Percentiles rank a stretch among this genome's conserved stretches.
Conservation (phyloP, 2,888 invertebrate genomes). For the Spisula subtruncata region DNA sequence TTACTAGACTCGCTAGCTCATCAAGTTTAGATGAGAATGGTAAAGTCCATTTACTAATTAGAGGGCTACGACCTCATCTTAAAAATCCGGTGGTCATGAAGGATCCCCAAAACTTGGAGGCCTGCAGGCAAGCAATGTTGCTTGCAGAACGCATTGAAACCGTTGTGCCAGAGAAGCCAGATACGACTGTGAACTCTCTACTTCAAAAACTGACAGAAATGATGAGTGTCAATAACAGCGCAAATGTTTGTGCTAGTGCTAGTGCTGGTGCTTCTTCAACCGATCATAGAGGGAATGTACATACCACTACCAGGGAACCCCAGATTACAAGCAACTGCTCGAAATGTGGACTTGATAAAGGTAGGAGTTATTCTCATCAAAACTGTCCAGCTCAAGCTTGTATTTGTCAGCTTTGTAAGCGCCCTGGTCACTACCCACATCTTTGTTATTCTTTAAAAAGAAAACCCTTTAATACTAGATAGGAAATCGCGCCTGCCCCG, state of each 20-base stretch:
- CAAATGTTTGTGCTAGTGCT: not conserved
- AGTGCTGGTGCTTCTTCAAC: not conserved
- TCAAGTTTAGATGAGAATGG: not conserved
- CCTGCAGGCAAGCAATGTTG: too few species aligned
- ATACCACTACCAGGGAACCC: not conserved
- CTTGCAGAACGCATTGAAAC: too few species aligned
- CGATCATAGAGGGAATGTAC: not conserved
- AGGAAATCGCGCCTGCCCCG: not conserved
- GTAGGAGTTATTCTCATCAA: not conserved
- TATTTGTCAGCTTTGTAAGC: not conserved
- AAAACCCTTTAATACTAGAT: too few species aligned
- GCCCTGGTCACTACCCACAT: not conserved
- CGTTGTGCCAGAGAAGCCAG: not conserved
- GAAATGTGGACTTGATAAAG: not conserved
- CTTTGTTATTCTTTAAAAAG: too few species aligned
- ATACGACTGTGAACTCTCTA: not conserved
- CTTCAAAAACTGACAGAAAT: too few species aligned
- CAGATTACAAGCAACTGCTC: not conserved
- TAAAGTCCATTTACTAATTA: not conserved
- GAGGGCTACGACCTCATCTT: not conserved
- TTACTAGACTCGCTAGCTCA: not conserved
- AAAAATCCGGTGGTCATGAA: not conserved
- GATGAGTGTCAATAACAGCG: too few species aligned
- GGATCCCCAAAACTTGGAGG: not conserved
- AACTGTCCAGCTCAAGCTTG: not conserved